phyloP scores from a whole-genome alignment of 2,797 vertebrate genomes.

The Ctenopoma kingsleyae region DNA sequence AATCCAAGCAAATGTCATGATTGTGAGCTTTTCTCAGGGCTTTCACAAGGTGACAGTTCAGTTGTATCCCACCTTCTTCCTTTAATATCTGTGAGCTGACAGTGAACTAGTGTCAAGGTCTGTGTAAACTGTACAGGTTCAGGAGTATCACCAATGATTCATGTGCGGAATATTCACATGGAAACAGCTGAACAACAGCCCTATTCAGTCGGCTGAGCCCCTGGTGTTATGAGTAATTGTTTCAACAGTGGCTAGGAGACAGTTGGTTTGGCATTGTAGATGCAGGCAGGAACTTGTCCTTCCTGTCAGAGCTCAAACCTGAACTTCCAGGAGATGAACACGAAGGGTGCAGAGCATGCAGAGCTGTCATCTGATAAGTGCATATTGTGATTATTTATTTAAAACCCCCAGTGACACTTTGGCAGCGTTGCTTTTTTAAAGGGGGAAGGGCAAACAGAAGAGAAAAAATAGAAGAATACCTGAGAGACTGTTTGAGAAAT shows the following conservation, averaged over 20 bases:
- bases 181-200: conserved; percentile 71
- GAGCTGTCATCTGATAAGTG: conserved; percentile 71
- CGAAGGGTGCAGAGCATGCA: conserved; percentile 37
- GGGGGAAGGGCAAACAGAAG: conserved; percentile 47
- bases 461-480: conserved; percentile 13
- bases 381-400: conserved; percentile 79
- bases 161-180: conserved; percentile 56
- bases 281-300: conserved; percentile 78
- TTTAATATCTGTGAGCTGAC: conserved; percentile 30
- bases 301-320: conserved; percentile 66
- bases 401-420: conserved; percentile 67
- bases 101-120: conserved; percentile 42
- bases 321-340: conserved; percentile 60
- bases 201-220: conserved; percentile 69
- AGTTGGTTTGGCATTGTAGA: conserved; percentile 57
- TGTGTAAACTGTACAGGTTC: conserved; percentile 39
- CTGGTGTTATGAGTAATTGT: conserved; percentile 67
- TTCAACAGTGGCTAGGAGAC: conserved; percentile 62
- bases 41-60: conserved; percentile 24
- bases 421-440: conserved; percentile 49
- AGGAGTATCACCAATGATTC: conserved; percentile 55
- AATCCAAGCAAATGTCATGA: conserved; percentile 43
- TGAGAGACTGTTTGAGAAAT: conserved; percentile 25
- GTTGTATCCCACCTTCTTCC: conserved; percentile 28
- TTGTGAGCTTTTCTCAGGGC: conserved; percentile 33